Conservation (phyloP, 2,797 vertebrate species). For the Muscicapa striata region DNA sequence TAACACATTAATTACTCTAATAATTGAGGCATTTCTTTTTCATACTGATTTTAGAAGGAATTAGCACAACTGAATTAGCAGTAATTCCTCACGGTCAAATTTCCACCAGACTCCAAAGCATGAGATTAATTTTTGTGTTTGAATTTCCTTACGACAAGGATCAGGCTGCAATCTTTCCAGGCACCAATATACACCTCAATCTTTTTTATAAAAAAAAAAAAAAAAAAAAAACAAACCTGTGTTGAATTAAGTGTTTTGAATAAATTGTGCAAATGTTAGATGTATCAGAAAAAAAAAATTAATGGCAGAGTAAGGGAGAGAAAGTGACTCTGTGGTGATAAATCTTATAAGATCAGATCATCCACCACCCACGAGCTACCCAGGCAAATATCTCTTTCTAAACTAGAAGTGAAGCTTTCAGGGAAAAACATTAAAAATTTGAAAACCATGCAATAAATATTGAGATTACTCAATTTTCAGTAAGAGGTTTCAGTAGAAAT, state of each 20-base stretch:
- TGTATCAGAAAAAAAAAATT: background rate
- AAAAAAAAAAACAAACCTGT: background rate
- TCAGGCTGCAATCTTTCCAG: background rate
- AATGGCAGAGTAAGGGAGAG: background rate
- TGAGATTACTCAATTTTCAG: background rate
- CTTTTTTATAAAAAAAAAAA: background rate
- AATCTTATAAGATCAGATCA: background rate
- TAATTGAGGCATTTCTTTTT: background rate
- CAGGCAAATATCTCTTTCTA: background rate
- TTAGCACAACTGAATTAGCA: background rate
- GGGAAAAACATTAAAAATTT: background rate
- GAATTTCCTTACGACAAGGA: background rate
- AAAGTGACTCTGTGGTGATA: background rate
- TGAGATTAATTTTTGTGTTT: background rate
- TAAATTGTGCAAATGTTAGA: background rate
- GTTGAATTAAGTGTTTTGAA: background rate
- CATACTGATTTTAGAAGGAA: background rate
- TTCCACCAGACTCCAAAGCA: background rate
- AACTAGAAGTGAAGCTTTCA: background rate
- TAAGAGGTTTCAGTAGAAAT: background rate
- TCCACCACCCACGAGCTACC: background rate
- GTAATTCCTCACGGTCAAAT: background rate
- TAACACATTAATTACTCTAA: background rate
- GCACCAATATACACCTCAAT: background rate
- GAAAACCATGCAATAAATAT: background rate